Evolutionary conservation across 2,113 vertebrate genomes (phyloP), one percentile per base, ranked within the genome.

Genomic region (Monopterus albus): DNA sequence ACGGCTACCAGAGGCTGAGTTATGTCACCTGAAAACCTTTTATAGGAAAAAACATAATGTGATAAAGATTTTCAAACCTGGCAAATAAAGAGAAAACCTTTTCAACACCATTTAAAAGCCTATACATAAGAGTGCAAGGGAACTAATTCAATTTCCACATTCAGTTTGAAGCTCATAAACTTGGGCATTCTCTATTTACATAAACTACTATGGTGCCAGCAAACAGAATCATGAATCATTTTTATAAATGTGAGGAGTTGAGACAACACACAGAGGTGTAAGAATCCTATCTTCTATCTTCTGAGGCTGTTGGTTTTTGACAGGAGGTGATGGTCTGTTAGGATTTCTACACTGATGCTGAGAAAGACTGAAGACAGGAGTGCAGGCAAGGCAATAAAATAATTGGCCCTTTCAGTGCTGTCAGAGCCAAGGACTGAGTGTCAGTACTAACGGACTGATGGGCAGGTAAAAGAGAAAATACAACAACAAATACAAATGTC

Each of bases 291-390:
- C 68, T 53, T 55, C 49, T 35, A 58, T 64, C 68, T 53, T 55
- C 39, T 52, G 36, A 64, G 65, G 42, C 36, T 21, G 51, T 50
- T 58, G 38, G 59, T 45, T 59, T 40, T 51, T 62, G 61, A 70
- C 62, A 58, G 53, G 45, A 59, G 57, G 58, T 67, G 25, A 42
- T 53, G 36, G 75, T 82, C 74, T 68, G 35, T 28, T 53, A 53
- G 71, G 62, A 78, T 64, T 57, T 81, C n/a, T n/a, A n/a, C 49
- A 68, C 28, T 58, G 56, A 64, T n/a, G 4, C 57, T 3, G 20
- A 49, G 28, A 39, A 10, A 55, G 29, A 33, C 50, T n/a, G 51
- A 59, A 49, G 51, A 18, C n/a, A 14, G 38, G 18, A 45, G 18
- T 5, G 29, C 17, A 23, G 38, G n/a, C n/a, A n/a, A n/a, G n/a